Base-by-base conservation (phyloP, 2,888 invertebrate genomes). In the Frankliniella fusca region DNA sequence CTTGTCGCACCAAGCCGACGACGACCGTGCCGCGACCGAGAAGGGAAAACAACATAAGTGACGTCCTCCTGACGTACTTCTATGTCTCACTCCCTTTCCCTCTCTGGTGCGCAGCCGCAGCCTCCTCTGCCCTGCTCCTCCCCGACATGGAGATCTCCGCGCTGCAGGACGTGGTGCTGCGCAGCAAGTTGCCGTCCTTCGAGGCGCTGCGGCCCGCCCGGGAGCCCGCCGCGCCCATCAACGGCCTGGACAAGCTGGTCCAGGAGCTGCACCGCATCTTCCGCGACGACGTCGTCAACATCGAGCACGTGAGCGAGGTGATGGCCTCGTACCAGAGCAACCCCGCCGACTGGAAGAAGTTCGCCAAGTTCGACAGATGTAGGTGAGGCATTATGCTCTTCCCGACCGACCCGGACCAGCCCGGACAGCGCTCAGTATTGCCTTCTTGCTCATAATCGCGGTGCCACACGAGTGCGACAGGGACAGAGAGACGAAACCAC, bases 341-440 rank as follows among this genome's bases (percentile, higher is more conserved):
- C 86, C 93, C 94, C 0, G 91, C 91, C 28, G 98, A 99, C 84
- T 99, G 99, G 99, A 93, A 92, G 87, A 95, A 94, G 87, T 99
- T 92, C 87, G 97, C 98, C 7, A 97, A 97, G 87, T 98, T 96
- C 87, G 98, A 98, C 88, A 92, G 95, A 87, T 94, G 93, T 89
- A 93, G 94, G 97, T 97, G 70, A 12, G 70, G 38, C 38, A 3
- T 38, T 38, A 2, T 38, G 38, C 38, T 5, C 38, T 5, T 38
- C 38, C n/a, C n/a, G n/a, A n/a, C n/a, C n/a, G n/a, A n/a, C n/a
- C n/a, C n/a, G n/a, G 38, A 5, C 38, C 38, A 38, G 38, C 38
- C 38, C 38, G n/a, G n/a, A n/a, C n/a, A n/a, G n/a, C n/a, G n/a
- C n/a, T n/a, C n/a, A n/a, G n/a, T n/a, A n/a, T n/a, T n/a, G n/a